Evolutionary conservation across 2,797 vertebrate species (phyloP).

Genomic region (Onychomys torridus): DNA sequence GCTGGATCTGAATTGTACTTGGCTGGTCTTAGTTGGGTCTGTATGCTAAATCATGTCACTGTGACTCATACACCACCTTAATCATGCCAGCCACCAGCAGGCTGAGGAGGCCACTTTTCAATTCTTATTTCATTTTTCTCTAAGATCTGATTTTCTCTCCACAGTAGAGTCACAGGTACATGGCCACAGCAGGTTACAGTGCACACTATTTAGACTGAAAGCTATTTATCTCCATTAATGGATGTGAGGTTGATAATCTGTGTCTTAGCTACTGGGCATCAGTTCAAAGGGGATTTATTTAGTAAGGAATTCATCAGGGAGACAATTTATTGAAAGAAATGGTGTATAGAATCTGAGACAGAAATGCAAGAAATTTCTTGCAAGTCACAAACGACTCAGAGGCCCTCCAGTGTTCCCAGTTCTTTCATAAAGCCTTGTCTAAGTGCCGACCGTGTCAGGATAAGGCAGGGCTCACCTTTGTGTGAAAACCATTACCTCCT

Average conservation of each 20-base stretch:
- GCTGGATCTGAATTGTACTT: not conserved
- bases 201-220: slow-evolving; percentile 46
- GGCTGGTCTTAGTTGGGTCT: not conserved
- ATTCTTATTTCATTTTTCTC: slow-evolving; percentile 1
- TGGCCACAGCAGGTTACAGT: slow-evolving; percentile 30
- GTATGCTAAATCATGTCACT: not conserved
- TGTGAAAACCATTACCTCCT: slow-evolving; percentile 52
- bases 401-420: not conserved
- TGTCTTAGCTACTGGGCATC: slow-evolving; percentile 51
- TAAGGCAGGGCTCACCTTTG: not conserved
- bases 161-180: not conserved
- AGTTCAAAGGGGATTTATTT: slow-evolving; percentile 61
- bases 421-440: not conserved
- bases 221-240: slow-evolving; percentile 64
- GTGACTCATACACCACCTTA: not conserved
- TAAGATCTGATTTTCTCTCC: slow-evolving; percentile 26
- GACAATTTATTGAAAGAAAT: slow-evolving; percentile 57
- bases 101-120: not conserved
- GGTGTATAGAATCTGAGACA: not conserved
- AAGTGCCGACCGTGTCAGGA: not conserved
- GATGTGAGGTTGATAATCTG: slow-evolving; percentile 58
- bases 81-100: not conserved
- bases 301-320: slow-evolving; percentile 56
- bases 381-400: not conserved
- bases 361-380: slow-evolving; percentile 41